A percentile compares a stretch with the other conserved stretches of the same genome.
Evolutionary conservation across 2,797 vertebrate species (phyloP).

Genomic region (Coendou prehensilis): DNA sequence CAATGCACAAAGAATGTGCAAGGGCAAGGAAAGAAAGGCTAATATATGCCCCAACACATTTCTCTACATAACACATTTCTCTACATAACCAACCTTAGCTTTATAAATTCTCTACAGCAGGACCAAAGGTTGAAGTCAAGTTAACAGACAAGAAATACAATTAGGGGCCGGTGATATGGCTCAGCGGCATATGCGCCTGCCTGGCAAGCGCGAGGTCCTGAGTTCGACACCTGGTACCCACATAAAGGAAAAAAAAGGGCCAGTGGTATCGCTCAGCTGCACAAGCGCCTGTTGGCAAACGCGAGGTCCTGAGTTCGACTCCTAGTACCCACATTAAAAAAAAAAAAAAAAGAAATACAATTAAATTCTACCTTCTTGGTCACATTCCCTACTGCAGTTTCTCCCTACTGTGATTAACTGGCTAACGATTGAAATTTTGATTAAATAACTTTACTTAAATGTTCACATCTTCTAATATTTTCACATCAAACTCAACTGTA

Average conservation of each 20-base stretch:
- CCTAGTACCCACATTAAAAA: no score
- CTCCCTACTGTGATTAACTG: background rate
- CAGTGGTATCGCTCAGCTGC: no score
- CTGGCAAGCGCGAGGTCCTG: no score
- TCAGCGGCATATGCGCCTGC: no score
- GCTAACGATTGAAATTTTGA: slow-evolving; percentile 10
- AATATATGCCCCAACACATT: background rate
- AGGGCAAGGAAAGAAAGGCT: background rate
- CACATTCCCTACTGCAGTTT: slow-evolving; percentile 6
- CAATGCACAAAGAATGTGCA: background rate
- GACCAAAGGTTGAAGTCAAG: background rate
- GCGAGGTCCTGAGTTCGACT: no score
- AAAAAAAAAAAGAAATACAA: background rate
- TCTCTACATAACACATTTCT: background rate
- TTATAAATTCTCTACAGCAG: slow-evolving; percentile 9
- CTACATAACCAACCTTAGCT: background rate
- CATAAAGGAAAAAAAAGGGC: no score
- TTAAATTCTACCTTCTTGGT: background rate
- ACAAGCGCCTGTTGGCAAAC: no score
- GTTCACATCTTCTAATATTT: slow-evolving; percentile 33
- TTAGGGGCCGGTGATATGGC: no score
- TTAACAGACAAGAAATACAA: background rate
- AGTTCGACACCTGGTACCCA: no score
- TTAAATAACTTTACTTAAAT: slow-evolving; percentile 32
- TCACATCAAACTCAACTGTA: slow-evolving; percentile 31